Evolutionary conservation across 2,113 vertebrate genomes (phyloP).

Genomic region (Emydura subglobosa): DNA sequence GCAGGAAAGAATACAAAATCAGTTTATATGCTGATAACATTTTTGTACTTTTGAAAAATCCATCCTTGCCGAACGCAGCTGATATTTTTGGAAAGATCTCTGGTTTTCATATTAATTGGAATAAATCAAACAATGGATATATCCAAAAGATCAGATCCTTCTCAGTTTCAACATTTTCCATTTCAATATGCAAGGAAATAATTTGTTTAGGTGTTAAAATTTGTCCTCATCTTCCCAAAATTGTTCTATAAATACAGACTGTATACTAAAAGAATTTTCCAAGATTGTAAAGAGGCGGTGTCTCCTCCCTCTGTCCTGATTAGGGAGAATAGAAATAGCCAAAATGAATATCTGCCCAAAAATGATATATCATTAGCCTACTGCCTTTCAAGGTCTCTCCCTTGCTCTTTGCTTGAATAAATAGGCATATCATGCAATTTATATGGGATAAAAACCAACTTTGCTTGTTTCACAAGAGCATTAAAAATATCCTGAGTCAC

Average conservation of each 20-base stretch:
- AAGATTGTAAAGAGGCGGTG: not conserved
- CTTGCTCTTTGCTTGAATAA: not conserved
- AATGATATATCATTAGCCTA: not conserved
- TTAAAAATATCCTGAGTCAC: not conserved
- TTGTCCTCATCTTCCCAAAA: not conserved
- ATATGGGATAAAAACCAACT: not conserved
- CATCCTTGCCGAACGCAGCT: not conserved
- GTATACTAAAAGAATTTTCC: not conserved
- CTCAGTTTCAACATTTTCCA: not conserved
- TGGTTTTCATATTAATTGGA: not conserved
- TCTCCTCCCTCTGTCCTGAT: not conserved
- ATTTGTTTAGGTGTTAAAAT: not conserved
- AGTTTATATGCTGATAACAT: not conserved
- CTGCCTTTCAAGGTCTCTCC: not conserved
- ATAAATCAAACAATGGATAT: not conserved
- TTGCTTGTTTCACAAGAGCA: not conserved
- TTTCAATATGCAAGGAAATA: not conserved
- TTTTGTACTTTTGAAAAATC: not conserved
- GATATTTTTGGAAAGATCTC: not conserved
- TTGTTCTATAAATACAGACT: not conserved
- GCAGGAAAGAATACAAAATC: not conserved
- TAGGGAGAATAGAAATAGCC: not conserved
- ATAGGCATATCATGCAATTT: not conserved
- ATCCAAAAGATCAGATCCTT: not conserved
- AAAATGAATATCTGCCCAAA: not conserved